Percentiles rank a stretch among this genome's conserved stretches.
phyloP scores from a whole-genome alignment of 2,888 invertebrate species.

The Drosophila ustulata region DNA sequence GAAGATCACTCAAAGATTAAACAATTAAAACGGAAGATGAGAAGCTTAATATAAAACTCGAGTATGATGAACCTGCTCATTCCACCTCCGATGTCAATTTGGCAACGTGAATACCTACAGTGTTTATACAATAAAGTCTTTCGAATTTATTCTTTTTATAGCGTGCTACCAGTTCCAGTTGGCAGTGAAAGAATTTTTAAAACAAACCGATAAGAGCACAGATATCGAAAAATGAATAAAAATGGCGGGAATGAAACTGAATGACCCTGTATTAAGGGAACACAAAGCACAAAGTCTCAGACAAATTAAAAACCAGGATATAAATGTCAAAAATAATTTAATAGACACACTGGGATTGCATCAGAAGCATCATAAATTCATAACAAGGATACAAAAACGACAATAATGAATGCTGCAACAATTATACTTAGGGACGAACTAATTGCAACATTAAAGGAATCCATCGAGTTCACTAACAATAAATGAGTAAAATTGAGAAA shows the following conservation, averaged over 20 bases:
- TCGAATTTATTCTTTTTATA: background rate
- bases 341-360: background rate
- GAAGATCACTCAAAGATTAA: background rate
- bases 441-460: background rate
- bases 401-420: background rate
- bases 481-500: too few species aligned
- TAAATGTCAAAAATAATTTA: background rate
- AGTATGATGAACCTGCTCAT: background rate
- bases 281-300: background rate
- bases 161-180: background rate
- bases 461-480: background rate
- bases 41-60: background rate
- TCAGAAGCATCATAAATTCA: background rate
- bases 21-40: background rate
- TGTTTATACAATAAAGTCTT: background rate
- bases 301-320: background rate
- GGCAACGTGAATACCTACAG: background rate
- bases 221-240: background rate
- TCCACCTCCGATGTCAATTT: background rate
- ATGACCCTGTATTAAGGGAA: background rate
- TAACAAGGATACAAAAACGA: background rate
- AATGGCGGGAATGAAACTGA: background rate
- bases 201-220: background rate
- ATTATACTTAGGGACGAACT: background rate
- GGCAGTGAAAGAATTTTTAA: background rate